Percentiles rank a stretch among this genome's conserved stretches.
Conservation (phyloP, 2,113 vertebrate species). For the Alectura lathami region DNA sequence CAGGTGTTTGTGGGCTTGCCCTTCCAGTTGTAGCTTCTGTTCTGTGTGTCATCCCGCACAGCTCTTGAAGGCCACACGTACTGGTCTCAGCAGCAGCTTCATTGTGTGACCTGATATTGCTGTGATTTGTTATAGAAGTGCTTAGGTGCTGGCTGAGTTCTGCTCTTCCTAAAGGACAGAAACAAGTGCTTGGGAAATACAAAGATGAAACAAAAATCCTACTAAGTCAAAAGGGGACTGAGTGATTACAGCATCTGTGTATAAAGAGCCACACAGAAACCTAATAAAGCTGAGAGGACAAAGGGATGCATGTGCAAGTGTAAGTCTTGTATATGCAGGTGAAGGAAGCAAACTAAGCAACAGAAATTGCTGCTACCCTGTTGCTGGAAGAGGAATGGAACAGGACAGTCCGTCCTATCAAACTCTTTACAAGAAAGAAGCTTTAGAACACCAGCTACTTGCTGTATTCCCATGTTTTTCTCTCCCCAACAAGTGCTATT, state of each 20-base stretch:
- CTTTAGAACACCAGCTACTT: neutral
- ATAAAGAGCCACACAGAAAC: neutral
- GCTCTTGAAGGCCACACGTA: neutral
- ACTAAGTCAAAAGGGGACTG: neutral
- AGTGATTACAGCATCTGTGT: neutral
- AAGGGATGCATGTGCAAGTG: neutral
- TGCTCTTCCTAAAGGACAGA: neutral
- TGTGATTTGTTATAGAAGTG: neutral
- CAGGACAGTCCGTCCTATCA: neutral
- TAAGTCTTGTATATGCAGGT: neutral
- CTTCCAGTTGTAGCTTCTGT: neutral
- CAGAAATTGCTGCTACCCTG: neutral
- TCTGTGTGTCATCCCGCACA: neutral
- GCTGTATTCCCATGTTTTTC: neutral
- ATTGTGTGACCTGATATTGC: neutral
- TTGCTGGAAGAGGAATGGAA: neutral
- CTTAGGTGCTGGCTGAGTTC: neutral
- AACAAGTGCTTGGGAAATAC: neutral
- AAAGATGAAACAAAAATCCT: neutral
- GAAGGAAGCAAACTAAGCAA: neutral
- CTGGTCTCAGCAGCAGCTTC: neutral
- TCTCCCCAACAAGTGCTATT: neutral
- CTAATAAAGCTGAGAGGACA: neutral
- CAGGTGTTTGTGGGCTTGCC: neutral
- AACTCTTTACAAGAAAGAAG: neutral